phyloP scores from a whole-genome alignment of 2,888 invertebrate species.

The Conchocele bisecta region DNA sequence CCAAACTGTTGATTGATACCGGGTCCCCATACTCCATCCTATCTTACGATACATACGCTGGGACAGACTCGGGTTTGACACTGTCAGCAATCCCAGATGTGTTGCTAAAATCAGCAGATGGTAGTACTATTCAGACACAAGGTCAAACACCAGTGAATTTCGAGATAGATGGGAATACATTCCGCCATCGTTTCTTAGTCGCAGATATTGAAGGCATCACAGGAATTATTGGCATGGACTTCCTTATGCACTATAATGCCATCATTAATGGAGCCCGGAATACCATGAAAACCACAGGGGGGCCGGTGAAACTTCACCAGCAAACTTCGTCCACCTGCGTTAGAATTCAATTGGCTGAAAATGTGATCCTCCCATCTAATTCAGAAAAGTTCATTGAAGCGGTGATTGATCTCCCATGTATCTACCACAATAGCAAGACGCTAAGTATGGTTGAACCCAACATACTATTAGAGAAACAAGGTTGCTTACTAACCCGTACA shows the following conservation, averaged over 20 bases:
- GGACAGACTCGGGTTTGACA: too few species aligned
- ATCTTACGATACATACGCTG: too few species aligned
- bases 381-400: background rate
- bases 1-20: too few species aligned
- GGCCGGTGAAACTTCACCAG: background rate
- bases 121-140: too few species aligned
- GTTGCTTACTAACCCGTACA: background rate
- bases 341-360: background rate
- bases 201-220: background rate
- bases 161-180: too few species aligned
- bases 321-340: background rate
- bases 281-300: background rate
- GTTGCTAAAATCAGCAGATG: too few species aligned
- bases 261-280: background rate
- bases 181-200: background rate
- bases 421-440: background rate
- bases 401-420: background rate
- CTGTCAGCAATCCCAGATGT: too few species aligned
- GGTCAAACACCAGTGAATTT: too few species aligned
- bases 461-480: background rate
- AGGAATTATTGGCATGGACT: slow-evolving; percentile 7
- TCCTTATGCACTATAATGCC: slow-evolving; percentile 1
- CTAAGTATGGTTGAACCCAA: background rate
- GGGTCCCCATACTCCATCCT: too few species aligned
- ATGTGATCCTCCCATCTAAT: background rate